These are phyloP conservation scores for Imbricaverruca yamaguchii DNA, from an alignment of 2,888 invertebrate genomes.

Conservation along the genomic window DNA sequence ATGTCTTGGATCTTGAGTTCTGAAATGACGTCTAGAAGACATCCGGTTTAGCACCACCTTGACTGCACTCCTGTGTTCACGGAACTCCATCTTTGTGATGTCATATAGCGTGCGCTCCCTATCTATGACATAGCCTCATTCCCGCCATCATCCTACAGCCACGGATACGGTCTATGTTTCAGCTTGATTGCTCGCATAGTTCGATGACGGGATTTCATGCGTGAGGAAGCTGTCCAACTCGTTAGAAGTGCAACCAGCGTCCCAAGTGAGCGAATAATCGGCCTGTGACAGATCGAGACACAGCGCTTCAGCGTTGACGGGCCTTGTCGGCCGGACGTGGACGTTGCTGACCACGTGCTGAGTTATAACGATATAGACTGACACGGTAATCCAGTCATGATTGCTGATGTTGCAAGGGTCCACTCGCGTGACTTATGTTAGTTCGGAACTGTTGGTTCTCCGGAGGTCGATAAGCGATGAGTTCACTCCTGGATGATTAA, in stretches of 20 bases:
- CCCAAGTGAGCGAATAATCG: not conserved
- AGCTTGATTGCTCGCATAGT: not conserved
- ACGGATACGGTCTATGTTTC: not conserved
- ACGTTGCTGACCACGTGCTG: no score
- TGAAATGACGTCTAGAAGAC: not conserved
- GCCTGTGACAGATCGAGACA: not conserved
- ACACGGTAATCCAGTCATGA: no score
- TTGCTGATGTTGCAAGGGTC: no score
- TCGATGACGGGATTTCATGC: not conserved
- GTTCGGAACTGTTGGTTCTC: no score
- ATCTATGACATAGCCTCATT: not conserved
- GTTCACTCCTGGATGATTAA: no score
- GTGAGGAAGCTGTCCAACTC: not conserved
- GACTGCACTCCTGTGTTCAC: not conserved
- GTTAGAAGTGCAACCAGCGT: not conserved
- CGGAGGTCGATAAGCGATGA: no score
- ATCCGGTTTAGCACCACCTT: not conserved
- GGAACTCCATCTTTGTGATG: not conserved
- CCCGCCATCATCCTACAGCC: not conserved
- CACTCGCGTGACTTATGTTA: no score
- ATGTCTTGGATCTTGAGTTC: not conserved
- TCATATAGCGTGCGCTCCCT: not conserved
- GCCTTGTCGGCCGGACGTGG: no score
- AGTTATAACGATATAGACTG: no score
- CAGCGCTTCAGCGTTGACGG: no score